These are phyloP conservation scores for Yponomeuta plumbellus DNA, from an alignment of 2,888 invertebrate genomes.

Conservation along the genomic window DNA sequence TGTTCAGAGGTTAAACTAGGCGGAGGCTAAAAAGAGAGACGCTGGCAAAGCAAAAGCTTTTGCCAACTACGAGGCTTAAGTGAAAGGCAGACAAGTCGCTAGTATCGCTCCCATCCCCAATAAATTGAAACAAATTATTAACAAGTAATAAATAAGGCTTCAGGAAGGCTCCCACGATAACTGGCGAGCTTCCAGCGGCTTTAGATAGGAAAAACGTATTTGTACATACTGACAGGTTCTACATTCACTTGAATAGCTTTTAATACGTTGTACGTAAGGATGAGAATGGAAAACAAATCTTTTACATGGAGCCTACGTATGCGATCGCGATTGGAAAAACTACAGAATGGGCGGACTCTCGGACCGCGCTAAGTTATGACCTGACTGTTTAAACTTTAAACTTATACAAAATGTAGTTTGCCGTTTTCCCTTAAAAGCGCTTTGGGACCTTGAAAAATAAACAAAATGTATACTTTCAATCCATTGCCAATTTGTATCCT, in stretches of 20 bases:
- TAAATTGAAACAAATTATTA: conserved; percentile 69
- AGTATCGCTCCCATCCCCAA: conserved; percentile 27
- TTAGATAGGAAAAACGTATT: conserved; percentile 49
- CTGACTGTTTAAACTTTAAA: conserved; percentile 2
- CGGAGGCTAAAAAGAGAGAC: too few relatives aligned
- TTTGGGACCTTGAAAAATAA: background rate
- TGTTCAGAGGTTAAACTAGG: too few relatives aligned
- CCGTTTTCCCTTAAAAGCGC: background rate
- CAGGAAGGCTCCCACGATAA: conserved; percentile 43
- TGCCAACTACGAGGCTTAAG: too few relatives aligned
- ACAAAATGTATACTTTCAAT: too few relatives aligned
- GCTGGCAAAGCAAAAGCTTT: too few relatives aligned
- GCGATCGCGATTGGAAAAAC: conserved; percentile 16
- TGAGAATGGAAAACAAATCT: background rate
- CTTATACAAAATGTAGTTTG: background rate
- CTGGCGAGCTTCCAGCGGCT: conserved; percentile 61
- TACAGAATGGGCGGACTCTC: background rate
- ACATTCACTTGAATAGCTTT: background rate
- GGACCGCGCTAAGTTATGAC: conserved; percentile 3
- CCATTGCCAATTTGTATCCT: too few relatives aligned
- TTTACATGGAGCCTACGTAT: background rate
- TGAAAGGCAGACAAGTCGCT: conserved; percentile 24
- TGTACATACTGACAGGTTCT: background rate
- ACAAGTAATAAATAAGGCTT: conserved; percentile 63
- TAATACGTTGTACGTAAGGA: background rate